Percentiles rank a stretch among this genome's conserved stretches.
Evolutionary conservation across 2,797 vertebrate genomes (phyloP).

Genomic region (Coregonus sp.): DNA sequence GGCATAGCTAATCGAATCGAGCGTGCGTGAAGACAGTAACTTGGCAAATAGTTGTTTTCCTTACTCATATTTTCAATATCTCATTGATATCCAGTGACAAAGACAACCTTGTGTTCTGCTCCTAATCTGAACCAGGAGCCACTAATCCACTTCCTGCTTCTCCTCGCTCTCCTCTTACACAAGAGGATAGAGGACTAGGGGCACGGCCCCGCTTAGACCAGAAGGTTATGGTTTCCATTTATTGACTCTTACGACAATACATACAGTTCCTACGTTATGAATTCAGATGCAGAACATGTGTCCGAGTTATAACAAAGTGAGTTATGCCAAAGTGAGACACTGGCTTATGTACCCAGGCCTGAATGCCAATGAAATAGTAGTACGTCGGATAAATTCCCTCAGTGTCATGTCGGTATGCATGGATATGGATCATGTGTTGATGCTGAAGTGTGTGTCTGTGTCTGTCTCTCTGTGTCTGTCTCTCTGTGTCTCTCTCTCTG

Average conservation of each 20-base stretch:
- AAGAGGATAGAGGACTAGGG: not conserved
- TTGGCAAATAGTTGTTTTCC: not conserved
- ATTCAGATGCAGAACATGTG: conserved; percentile 4
- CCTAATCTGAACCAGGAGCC: not conserved
- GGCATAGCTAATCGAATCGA: not conserved
- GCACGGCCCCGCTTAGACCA: not conserved
- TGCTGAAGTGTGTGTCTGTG: not conserved
- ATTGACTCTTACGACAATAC: not conserved
- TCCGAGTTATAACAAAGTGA: not conserved
- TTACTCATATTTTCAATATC: not conserved
- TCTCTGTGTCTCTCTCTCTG: too few relatives aligned
- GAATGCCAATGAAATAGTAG: not conserved
- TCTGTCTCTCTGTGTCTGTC: not conserved
- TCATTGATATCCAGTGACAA: conserved; percentile 4
- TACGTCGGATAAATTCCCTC: not conserved
- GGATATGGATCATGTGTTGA: not conserved
- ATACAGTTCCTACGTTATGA: not conserved
- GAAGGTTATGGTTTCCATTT: not conserved
- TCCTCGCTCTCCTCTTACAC: too few relatives aligned
- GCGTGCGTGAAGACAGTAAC: not conserved
- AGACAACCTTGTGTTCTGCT: not conserved
- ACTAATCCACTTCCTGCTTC: too few relatives aligned
- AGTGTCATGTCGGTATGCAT: too few relatives aligned
- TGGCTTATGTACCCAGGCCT: not conserved
- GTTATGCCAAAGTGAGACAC: not conserved